These are phyloP conservation scores for Trinectes maculatus DNA, from an alignment of 2,113 vertebrate species.

Conservation along the genomic window DNA sequence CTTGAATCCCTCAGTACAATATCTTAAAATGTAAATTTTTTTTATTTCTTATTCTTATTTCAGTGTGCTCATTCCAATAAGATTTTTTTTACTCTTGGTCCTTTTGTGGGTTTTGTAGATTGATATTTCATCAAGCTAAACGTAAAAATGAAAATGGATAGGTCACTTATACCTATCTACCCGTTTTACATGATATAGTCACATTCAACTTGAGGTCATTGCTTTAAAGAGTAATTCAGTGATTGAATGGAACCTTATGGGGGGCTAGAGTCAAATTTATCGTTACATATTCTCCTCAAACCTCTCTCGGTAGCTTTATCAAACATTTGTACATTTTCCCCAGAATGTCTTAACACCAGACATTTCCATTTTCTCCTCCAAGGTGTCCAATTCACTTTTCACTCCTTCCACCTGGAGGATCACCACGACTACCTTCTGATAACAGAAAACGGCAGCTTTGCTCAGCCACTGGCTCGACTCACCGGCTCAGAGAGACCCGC, in stretches of 20 bases:
- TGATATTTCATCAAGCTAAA: too few relatives aligned
- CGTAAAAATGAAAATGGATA: too few relatives aligned
- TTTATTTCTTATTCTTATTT: background rate
- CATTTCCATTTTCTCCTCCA: conserved; percentile 26
- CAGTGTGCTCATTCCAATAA: background rate
- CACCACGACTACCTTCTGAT: conserved; percentile 85
- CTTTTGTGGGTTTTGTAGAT: background rate
- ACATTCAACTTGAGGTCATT: background rate
- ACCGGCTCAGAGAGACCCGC: conserved; percentile 79
- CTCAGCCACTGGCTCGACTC: conserved; percentile 80
- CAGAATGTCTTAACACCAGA: background rate
- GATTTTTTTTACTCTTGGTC: too few relatives aligned
- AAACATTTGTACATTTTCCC: background rate
- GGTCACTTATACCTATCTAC: too few relatives aligned
- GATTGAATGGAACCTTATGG: background rate
- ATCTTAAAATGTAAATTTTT: too few relatives aligned
- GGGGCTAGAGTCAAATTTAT: background rate
- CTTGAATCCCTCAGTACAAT: too few relatives aligned
- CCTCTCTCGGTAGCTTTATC: background rate
- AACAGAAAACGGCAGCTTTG: conserved; percentile 83
- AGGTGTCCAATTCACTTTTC: conserved; percentile 85
- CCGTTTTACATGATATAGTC: background rate
- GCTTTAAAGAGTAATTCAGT: background rate
- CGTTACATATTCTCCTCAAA: background rate
- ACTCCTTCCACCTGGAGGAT: conserved; percentile 84